phyloP scores from a whole-genome alignment of 2,888 invertebrate genomes.

The Tridacna gigas region DNA sequence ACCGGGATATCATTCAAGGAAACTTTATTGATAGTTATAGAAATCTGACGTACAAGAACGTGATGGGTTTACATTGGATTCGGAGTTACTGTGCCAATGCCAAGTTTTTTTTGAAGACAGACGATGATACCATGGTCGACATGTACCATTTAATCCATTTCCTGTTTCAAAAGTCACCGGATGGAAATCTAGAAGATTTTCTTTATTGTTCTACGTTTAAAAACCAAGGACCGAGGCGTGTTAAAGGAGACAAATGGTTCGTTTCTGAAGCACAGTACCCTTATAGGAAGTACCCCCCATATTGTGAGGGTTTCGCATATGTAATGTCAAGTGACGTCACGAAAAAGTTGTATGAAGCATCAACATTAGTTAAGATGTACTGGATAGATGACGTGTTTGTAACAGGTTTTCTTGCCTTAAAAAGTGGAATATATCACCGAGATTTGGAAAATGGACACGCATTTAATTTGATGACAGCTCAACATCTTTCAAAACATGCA shows the following conservation, averaged over 20 bases:
- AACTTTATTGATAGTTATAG: conserved; percentile 82
- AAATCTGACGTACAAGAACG: conserved; percentile 82
- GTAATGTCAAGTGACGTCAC: conserved; percentile 65
- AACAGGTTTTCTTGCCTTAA: conserved; percentile 71
- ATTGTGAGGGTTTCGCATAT: conserved; percentile 77
- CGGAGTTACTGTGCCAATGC: conserved; percentile 78
- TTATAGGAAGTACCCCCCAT: conserved; percentile 70
- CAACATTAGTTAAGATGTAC: conserved; percentile 63
- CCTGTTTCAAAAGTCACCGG: conserved; percentile 55
- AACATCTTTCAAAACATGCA: conserved; percentile 47
- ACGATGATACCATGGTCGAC: conserved; percentile 84
- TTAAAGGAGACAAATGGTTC: conserved; percentile 71
- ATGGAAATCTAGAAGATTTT: conserved; percentile 58
- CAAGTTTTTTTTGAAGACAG: conserved; percentile 80
- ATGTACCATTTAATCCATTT: conserved; percentile 86
- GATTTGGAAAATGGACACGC: conserved; percentile 54
- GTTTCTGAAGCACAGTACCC: conserved; percentile 69
- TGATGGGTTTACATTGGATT: conserved; percentile 80
- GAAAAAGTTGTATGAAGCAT: conserved; percentile 57
- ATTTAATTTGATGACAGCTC: conserved; percentile 47
- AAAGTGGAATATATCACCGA: conserved; percentile 55
- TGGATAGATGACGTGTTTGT: conserved; percentile 80
- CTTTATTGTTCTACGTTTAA: conserved; percentile 71
- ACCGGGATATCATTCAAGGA: conserved; percentile 73
- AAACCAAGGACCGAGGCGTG: conserved; percentile 61